These are phyloP conservation scores for Brachionus paranguensis DNA, from an alignment of 1,140 invertebrate genomes.

Conservation along the genomic window DNA sequence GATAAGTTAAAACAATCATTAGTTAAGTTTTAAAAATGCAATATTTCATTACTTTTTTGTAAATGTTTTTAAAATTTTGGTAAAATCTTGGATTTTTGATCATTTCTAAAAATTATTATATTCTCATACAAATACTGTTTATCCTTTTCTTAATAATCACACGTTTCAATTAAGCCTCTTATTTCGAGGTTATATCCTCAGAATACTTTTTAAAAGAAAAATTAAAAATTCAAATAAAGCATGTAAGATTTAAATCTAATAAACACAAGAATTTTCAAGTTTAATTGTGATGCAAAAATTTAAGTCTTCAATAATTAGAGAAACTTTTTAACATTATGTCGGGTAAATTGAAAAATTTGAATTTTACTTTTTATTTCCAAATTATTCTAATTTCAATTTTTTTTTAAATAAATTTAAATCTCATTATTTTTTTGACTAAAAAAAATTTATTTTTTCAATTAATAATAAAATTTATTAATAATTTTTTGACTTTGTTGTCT, in stretches of 20 bases:
- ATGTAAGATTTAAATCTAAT: neutral
- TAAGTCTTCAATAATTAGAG: neutral
- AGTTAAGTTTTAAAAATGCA: neutral
- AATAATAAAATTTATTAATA: too few species aligned
- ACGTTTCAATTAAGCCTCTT: neutral
- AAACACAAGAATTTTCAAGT: neutral
- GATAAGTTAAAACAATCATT: neutral
- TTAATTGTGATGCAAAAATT: neutral
- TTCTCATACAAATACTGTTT: neutral
- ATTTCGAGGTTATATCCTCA: neutral
- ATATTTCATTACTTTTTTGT: constrained; percentile 26
- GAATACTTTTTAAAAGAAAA: neutral
- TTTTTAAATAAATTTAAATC: too few species aligned
- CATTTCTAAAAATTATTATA: neutral
- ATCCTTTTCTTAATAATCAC: neutral
- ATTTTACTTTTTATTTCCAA: too few species aligned
- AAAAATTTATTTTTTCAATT: too few species aligned
- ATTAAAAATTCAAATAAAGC: neutral
- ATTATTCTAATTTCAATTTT: too few species aligned
- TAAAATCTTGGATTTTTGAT: constrained; percentile 10
- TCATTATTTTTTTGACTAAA: too few species aligned
- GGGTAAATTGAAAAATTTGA: too few species aligned
- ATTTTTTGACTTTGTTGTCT: too few species aligned
- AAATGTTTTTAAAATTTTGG: constrained; percentile 9
- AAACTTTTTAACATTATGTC: too few species aligned